phyloP scores from a whole-genome alignment of 2,888 invertebrate genomes.

The Oxyteleia sp. region DNA sequence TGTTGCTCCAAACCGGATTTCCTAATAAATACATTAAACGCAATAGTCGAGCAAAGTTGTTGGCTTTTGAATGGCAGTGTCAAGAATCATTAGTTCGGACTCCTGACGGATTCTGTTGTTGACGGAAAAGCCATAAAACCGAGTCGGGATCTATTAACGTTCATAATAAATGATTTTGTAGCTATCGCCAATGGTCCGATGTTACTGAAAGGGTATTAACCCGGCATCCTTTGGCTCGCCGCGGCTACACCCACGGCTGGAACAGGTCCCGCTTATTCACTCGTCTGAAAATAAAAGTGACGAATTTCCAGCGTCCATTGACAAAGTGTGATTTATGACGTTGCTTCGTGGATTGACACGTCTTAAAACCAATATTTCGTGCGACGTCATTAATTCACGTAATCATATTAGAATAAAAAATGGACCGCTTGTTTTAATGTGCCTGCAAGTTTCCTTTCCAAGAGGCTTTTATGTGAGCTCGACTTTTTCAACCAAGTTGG shows the following conservation, averaged over 20 bases:
- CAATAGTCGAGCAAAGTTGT: constrained; percentile 29
- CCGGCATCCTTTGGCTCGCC: constrained; percentile 80
- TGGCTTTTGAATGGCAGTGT: constrained; percentile 12
- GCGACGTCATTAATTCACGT: constrained; percentile 44
- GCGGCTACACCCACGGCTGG: constrained; percentile 60
- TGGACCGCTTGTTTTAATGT: constrained; percentile 40
- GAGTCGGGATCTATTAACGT: constrained; percentile 82
- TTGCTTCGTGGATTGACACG: constrained; percentile 39
- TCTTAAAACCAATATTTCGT: constrained; percentile 50
- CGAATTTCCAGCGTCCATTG: constrained; percentile 61
- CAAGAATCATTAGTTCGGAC: constrained; percentile 38
- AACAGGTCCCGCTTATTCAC: constrained; percentile 65
- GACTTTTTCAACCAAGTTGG: constrained; percentile 46
- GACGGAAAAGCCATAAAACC: constrained; percentile 85
- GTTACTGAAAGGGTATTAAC: constrained; percentile 85
- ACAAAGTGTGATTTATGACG: constrained; percentile 66
- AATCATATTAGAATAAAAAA: constrained; percentile 53
- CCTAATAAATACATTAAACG: constrained; percentile 45
- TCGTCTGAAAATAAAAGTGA: constrained; percentile 78
- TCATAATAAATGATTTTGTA: constrained; percentile 85
- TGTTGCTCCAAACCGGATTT: constrained; percentile 50
- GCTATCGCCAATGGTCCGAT: constrained; percentile 82
- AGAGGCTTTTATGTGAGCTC: constrained; percentile 48
- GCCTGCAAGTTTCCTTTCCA: constrained; percentile 44
- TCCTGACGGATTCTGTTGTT: constrained; percentile 30